phyloP scores from a whole-genome alignment of 2,113 vertebrate genomes.

The Phainopepla nitens region DNA sequence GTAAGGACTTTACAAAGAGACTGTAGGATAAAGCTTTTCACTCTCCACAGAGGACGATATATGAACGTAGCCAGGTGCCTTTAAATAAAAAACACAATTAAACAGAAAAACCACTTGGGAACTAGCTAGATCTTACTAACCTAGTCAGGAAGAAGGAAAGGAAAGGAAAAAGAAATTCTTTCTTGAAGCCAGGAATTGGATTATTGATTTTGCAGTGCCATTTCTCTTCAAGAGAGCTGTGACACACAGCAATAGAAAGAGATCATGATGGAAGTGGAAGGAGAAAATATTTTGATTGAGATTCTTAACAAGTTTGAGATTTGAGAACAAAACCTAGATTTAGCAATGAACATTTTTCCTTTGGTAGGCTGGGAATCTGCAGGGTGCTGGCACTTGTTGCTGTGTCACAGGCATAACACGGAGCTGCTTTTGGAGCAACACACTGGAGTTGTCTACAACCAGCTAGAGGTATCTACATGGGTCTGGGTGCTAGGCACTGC shows the following conservation, averaged over 20 bases:
- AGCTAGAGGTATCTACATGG: fast-evolving
- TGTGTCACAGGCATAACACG: not conserved
- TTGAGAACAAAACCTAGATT: not conserved
- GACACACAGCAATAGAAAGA: not conserved
- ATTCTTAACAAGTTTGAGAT: slow-evolving; percentile 8
- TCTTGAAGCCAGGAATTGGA: not conserved
- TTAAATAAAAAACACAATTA: not conserved
- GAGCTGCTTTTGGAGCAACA: not conserved
- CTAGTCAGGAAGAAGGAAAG: not conserved
- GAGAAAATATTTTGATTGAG: slow-evolving; percentile 36
- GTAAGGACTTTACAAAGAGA: not conserved
- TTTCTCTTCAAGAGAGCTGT: not conserved
- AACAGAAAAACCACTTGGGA: not conserved
- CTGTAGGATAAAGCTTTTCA: not conserved
- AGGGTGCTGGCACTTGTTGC: not conserved
- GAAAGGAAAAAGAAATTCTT: not conserved
- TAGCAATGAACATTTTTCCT: not conserved
- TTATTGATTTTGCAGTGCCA: not conserved
- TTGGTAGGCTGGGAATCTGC: not conserved
- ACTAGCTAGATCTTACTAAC: not conserved
- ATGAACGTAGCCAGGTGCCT: not conserved
- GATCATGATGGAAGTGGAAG: not conserved
- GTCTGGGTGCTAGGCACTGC: not conserved
- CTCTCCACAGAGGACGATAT: not conserved
- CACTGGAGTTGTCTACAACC: not conserved